These are phyloP conservation scores for Ammodytes dubius DNA, from an alignment of 2,113 vertebrate genomes.

Conservation along the genomic window DNA sequence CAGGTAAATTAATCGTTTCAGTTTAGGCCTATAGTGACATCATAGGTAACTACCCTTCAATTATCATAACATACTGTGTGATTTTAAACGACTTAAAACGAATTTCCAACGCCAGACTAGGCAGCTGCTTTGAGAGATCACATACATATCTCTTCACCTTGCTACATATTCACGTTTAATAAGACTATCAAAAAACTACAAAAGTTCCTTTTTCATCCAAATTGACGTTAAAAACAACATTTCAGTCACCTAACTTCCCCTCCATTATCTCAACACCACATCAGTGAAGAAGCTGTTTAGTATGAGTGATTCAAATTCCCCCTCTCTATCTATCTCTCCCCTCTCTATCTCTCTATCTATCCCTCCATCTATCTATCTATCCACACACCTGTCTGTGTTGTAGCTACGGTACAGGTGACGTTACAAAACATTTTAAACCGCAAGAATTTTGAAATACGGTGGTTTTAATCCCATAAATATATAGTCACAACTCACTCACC, in stretches of 20 bases:
- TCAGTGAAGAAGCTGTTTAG: too few relatives aligned
- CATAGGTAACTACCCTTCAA: too few relatives aligned
- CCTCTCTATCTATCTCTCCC: too few relatives aligned
- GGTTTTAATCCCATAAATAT: too few relatives aligned
- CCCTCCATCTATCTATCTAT: not conserved
- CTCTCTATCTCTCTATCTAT: too few relatives aligned
- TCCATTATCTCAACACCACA: too few relatives aligned
- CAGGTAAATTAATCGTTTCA: too few relatives aligned
- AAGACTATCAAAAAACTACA: not conserved
- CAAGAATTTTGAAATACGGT: accelerated
- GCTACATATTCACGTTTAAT: not conserved
- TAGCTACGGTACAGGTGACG: not conserved
- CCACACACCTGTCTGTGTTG: not conserved
- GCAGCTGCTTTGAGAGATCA: not conserved
- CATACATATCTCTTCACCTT: not conserved
- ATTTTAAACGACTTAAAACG: not conserved
- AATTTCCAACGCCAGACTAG: not conserved
- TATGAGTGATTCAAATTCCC: too few relatives aligned
- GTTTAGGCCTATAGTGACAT: too few relatives aligned
- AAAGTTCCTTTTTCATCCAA: not conserved
- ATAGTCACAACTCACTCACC: constrained; percentile 32
- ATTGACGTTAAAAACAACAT: not conserved
- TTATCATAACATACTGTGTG: not conserved
- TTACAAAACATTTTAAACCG: not conserved
- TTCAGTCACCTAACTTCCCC: too few relatives aligned